These are phyloP conservation scores for Melozone crissalis DNA, from an alignment of 2,113 vertebrate genomes.

Conservation along the genomic window DNA sequence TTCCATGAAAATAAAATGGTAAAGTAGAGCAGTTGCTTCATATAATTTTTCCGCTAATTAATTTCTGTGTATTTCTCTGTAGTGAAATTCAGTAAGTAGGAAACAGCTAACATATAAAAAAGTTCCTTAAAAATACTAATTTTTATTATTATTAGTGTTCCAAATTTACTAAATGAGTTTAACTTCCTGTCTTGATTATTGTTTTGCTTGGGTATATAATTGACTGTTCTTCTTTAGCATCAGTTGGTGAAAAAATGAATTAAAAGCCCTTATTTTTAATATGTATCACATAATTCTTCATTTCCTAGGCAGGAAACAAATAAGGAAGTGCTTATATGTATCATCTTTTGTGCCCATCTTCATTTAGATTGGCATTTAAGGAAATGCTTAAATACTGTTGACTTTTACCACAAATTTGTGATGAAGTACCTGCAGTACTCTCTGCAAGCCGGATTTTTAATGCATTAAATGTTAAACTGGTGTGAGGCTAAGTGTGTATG, in stretches of 20 bases:
- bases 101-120: neutral
- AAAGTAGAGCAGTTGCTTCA: neutral
- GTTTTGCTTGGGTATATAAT: neutral
- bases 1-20: neutral
- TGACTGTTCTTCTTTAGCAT: neutral
- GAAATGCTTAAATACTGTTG: neutral
- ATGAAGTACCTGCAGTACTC: neutral
- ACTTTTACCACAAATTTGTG: neutral
- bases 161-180: neutral
- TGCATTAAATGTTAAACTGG: neutral
- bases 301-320: neutral
- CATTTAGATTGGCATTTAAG: neutral
- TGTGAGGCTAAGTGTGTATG: neutral
- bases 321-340: neutral
- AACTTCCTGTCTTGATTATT: neutral
- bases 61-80: neutral
- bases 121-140: neutral
- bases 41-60: neutral
- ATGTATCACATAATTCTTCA: neutral
- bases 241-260: neutral
- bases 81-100: neutral
- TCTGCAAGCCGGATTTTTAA: neutral
- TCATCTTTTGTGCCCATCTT: neutral
- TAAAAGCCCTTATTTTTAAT: neutral
- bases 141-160: neutral